Conservation (phyloP, 2,888 invertebrate species). For the Anthoptus insignis region DNA sequence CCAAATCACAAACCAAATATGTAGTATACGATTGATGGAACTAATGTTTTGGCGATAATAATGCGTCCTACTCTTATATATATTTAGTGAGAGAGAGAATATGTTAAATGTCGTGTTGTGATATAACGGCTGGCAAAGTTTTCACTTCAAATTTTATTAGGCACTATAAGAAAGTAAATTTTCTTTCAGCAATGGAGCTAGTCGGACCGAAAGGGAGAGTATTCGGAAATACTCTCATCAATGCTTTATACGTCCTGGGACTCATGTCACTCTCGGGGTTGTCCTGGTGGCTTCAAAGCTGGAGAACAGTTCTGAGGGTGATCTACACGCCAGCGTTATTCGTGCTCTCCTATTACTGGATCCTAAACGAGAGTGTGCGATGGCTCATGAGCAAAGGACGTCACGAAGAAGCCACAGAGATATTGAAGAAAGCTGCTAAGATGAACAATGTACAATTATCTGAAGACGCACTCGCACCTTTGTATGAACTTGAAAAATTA, state of each 20-base stretch:
- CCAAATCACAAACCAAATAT: too few relatives aligned
- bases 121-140: too few relatives aligned
- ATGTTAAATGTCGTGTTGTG: too few relatives aligned
- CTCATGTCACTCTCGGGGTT: constrained; percentile 89
- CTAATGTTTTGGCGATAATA: too few relatives aligned
- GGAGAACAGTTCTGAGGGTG: constrained; percentile 89
- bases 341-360: constrained; percentile 89
- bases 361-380: constrained; percentile 91
- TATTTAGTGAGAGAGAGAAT: too few relatives aligned
- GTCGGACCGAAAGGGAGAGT: constrained; percentile 93
- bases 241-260: constrained; percentile 91
- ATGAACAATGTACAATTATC: constrained; percentile 86
- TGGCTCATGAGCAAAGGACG: constrained; percentile 92
- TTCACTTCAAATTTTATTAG: too few relatives aligned
- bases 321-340: constrained; percentile 91
- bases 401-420: constrained; percentile 87
- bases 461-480: constrained; percentile 71
- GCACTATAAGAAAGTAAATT: too few relatives aligned
- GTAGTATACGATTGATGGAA: too few relatives aligned
- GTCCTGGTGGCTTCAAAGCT: constrained; percentile 90
- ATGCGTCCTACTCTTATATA: too few relatives aligned
- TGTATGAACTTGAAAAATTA: constrained; percentile 63
- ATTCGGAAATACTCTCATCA: constrained; percentile 90
- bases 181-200: constrained; percentile 90
- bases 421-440: constrained; percentile 89